Conservation (phyloP, 2,888 invertebrate species). For the Pterostichus niger region DNA sequence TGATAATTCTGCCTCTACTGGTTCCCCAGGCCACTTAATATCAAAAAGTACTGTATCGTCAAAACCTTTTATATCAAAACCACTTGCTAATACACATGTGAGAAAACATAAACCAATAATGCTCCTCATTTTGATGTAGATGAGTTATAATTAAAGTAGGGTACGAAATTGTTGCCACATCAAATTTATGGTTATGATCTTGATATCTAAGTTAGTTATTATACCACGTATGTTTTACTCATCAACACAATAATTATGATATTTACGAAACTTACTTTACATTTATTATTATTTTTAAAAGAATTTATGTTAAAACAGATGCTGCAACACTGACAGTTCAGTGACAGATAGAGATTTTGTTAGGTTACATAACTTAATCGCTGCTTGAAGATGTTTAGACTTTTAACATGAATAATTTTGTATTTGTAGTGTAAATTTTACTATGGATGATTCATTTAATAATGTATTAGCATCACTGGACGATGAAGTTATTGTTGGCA, state of each 20-base stretch:
- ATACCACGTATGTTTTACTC: constrained; percentile 12
- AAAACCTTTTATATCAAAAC: constrained; percentile 86
- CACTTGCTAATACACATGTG: constrained; percentile 67
- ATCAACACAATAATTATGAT: not conserved
- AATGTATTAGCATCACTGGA: constrained; percentile 54
- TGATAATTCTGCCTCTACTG: constrained; percentile 74
- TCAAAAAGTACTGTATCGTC: constrained; percentile 90
- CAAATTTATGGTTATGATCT: constrained; percentile 37
- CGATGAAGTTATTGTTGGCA: constrained; percentile 41
- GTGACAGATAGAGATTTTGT: not conserved
- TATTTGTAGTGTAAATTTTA: constrained; percentile 16
- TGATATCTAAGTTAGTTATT: constrained; percentile 35
- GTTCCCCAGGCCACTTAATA: constrained; percentile 87
- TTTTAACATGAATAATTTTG: not conserved
- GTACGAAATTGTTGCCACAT: constrained; percentile 35
- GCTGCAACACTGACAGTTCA: constrained; percentile 1
- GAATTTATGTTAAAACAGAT: not conserved
- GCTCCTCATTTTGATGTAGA: constrained; percentile 26
- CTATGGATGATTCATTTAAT: constrained; percentile 63
- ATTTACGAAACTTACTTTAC: not conserved
- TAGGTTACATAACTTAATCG: not conserved
- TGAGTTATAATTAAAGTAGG: not conserved
- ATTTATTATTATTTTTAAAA: constrained; percentile 12
- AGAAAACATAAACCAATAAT: constrained; percentile 1
- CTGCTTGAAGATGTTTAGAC: not conserved